Evolutionary conservation across 2,888 invertebrate genomes (phyloP).

Genomic region (Metellina segmentata): DNA sequence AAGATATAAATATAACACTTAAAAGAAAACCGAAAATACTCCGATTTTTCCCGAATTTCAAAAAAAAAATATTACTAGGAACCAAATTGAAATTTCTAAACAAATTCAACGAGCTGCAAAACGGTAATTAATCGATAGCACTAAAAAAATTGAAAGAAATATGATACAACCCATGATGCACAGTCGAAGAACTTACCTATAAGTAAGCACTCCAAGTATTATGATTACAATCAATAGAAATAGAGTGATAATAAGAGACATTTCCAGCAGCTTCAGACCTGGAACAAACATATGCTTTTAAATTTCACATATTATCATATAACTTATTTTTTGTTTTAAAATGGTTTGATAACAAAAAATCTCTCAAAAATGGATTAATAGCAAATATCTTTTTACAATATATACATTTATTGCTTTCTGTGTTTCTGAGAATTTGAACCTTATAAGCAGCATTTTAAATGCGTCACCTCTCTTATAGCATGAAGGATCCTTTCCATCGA

Average conservation of each 20-base stretch:
- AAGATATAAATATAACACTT: no score
- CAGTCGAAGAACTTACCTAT: conserved; percentile 56
- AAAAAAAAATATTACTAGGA: no score
- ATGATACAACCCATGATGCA: no score
- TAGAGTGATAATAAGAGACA: conserved; percentile 62
- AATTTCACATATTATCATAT: neutral
- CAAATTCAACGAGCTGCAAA: no score
- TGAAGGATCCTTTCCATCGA: conserved; percentile 82
- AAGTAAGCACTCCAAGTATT: conserved; percentile 73
- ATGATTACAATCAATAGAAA: conserved; percentile 61
- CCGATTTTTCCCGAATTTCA: no score
- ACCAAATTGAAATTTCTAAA: no score
- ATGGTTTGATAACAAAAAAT: neutral
- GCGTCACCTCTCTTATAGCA: conserved; percentile 61
- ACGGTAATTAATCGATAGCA: no score
- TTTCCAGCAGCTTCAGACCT: conserved; percentile 60
- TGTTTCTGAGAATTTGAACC: no score
- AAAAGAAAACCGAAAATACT: no score
- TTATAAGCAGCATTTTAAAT: no score
- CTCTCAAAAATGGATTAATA: neutral
- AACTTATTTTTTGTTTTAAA: neutral
- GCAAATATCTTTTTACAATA: neutral
- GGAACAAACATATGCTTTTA: neutral
- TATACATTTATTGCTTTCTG: neutral
- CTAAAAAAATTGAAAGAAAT: no score